Percentiles rank a stretch among this genome's conserved stretches.
Conservation (phyloP, 1,140 invertebrate genomes). For the Oryzaephilus surinamensis region DNA sequence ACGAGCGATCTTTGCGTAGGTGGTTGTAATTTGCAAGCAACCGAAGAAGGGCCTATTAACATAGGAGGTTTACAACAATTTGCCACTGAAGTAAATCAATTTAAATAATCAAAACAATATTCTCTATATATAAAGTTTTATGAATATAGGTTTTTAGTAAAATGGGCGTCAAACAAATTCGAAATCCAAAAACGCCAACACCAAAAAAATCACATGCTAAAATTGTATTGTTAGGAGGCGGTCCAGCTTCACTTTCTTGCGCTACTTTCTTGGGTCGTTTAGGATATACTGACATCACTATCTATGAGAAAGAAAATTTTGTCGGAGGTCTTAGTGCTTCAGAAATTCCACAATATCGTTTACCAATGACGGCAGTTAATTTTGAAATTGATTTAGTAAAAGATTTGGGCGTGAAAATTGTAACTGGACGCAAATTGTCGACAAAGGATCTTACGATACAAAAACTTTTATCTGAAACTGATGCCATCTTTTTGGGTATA, state of each 20-base stretch:
- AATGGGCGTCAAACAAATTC: slow-evolving; percentile 83
- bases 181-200: slow-evolving; percentile 54
- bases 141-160: slow-evolving; percentile 88
- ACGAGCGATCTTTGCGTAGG: slow-evolving; percentile 97
- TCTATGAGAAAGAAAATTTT: slow-evolving; percentile 84
- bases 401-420: slow-evolving; percentile 86
- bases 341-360: slow-evolving; percentile 94
- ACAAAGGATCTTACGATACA: slow-evolving; percentile 59
- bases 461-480: slow-evolving; percentile 58
- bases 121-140: no score
- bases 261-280: slow-evolving; percentile 89
- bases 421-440: slow-evolving; percentile 50
- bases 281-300: slow-evolving; percentile 83
- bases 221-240: slow-evolving; percentile 87
- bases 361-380: slow-evolving; percentile 85
- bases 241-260: slow-evolving; percentile 94
- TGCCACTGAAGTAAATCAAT: slow-evolving; percentile 90
- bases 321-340: slow-evolving; percentile 86
- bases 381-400: slow-evolving; percentile 88
- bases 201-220: slow-evolving; percentile 54
- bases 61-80: slow-evolving; percentile 98
- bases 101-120: slow-evolving; percentile 30
- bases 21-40: slow-evolving; percentile 90
- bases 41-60: slow-evolving; percentile 95
- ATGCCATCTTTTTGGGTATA: slow-evolving; percentile 87